phyloP scores from a whole-genome alignment of 1,140 invertebrate genomes.

The Condylostylus longicornis region DNA sequence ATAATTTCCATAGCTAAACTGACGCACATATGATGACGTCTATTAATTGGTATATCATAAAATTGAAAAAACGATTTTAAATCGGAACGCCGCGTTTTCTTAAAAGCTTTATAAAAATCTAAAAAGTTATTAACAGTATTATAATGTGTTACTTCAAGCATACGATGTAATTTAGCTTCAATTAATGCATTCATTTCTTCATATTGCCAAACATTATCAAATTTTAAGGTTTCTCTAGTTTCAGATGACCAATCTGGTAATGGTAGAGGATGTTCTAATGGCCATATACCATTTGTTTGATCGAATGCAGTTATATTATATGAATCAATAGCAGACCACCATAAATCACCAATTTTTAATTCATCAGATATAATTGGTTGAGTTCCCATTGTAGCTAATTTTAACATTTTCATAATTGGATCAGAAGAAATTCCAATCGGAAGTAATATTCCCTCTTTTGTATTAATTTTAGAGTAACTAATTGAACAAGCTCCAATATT shows the following conservation, averaged over 20 bases:
- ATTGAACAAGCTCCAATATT: constrained; percentile 1
- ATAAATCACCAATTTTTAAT: constrained; percentile 5
- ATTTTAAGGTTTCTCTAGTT: constrained; percentile 32
- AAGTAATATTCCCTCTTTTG: too few relatives aligned
- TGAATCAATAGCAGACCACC: constrained; percentile 22
- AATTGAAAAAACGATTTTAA: constrained; percentile 53
- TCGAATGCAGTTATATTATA: constrained; percentile 32
- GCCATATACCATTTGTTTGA: constrained; percentile 39
- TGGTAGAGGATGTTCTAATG: constrained; percentile 46
- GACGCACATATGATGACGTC: constrained; percentile 72
- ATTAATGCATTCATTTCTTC: constrained; percentile 60
- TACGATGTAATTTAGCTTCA: constrained; percentile 56
- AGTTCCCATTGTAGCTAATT: too few relatives aligned
- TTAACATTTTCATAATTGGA: too few relatives aligned
- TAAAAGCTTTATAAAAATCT: constrained; percentile 58
- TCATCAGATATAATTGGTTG: constrained; percentile 1
- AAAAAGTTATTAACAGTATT: constrained; percentile 76
- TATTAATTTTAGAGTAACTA: too few relatives aligned
- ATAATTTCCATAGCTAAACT: constrained; percentile 68
- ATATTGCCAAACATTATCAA: constrained; percentile 47
- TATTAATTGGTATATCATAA: constrained; percentile 61
- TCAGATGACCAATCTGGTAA: constrained; percentile 45
- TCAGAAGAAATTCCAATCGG: too few relatives aligned
- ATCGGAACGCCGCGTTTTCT: constrained; percentile 40
- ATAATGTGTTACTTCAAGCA: constrained; percentile 66